A percentile compares a stretch with the other conserved stretches of the same genome.
These are phyloP conservation scores for Pelagia noctiluca DNA, from an alignment of 30 jellyfish, hydroid and myxozoan genomes.

Conservation along the genomic window DNA sequence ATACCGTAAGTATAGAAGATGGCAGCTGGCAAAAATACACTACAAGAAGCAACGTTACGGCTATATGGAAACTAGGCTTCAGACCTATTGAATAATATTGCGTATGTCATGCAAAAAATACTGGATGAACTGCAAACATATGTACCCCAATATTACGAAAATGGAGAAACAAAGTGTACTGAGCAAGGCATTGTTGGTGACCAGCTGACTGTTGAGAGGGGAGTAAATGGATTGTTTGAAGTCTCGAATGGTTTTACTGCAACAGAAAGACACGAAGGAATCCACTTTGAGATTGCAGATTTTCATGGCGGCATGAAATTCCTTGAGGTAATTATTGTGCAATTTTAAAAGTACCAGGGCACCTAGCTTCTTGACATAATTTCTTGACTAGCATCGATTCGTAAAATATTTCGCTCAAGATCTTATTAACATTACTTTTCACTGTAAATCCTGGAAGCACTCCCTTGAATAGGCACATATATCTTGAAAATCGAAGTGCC, in stretches of 20 bases:
- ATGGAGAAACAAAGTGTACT: background rate
- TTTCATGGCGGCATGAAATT: slow-evolving; percentile 53
- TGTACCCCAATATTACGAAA: slow-evolving; percentile 19
- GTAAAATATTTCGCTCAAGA: background rate
- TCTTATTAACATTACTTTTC: background rate
- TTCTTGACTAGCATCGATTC: slow-evolving; percentile 1
- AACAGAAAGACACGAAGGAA: slow-evolving; percentile 24
- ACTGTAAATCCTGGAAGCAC: background rate
- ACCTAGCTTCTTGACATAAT: slow-evolving; percentile 1
- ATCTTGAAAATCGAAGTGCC: slow-evolving; percentile 4
- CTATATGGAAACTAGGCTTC: slow-evolving; percentile 5
- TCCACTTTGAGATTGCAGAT: slow-evolving; percentile 42
- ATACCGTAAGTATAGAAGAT: no score
- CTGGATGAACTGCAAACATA: slow-evolving; percentile 18
- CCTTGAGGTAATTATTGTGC: slow-evolving; percentile 18
- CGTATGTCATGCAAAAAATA: slow-evolving; percentile 35
- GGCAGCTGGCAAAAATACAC: no score
- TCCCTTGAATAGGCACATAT: slow-evolving; percentile 1
- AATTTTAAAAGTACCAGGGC: slow-evolving; percentile 6
- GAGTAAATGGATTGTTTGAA: slow-evolving; percentile 29
- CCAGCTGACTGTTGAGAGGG: slow-evolving; percentile 48
- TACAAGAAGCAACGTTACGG: background rate
- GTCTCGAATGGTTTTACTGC: slow-evolving; percentile 32
- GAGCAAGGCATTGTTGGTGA: slow-evolving; percentile 39
- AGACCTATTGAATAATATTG: background rate